Evolutionary conservation across 2,113 vertebrate genomes (phyloP).

Genomic region (Capricornis sumatraensis): DNA sequence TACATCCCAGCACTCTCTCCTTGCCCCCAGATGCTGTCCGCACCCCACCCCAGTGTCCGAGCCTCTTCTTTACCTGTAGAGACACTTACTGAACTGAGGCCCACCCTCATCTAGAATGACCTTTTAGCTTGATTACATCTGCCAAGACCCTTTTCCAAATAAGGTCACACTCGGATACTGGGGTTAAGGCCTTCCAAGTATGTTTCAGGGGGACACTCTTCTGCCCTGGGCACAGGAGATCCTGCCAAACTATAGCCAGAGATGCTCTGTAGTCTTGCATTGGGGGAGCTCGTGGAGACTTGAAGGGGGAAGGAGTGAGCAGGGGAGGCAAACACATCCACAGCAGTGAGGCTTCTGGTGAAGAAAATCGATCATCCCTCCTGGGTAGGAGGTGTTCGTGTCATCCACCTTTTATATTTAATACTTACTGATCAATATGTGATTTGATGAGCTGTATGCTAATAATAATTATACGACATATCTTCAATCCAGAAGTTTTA

Average conservation of each 20-base stretch:
- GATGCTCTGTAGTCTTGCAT: not conserved
- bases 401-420: not conserved
- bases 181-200: not conserved
- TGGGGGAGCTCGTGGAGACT: fast-evolving
- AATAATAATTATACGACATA: not conserved
- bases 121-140: not conserved
- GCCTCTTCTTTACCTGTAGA: not conserved
- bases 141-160: not conserved
- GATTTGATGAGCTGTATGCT: not conserved
- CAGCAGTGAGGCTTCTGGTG: not conserved
- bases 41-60: not conserved
- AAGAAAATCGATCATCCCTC: not conserved
- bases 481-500: not conserved
- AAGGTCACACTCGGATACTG: not conserved
- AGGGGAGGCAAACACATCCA: not conserved
- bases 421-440: not conserved
- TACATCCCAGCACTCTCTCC: fast-evolving
- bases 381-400: no score
- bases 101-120: not conserved
- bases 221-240: not conserved
- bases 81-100: not conserved
- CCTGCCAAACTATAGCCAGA: not conserved
- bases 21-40: not conserved
- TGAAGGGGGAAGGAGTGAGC: not conserved
- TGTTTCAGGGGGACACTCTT: not conserved